phyloP scores from a whole-genome alignment of 2,797 vertebrate species.

The Tauraco hartlaubi region DNA sequence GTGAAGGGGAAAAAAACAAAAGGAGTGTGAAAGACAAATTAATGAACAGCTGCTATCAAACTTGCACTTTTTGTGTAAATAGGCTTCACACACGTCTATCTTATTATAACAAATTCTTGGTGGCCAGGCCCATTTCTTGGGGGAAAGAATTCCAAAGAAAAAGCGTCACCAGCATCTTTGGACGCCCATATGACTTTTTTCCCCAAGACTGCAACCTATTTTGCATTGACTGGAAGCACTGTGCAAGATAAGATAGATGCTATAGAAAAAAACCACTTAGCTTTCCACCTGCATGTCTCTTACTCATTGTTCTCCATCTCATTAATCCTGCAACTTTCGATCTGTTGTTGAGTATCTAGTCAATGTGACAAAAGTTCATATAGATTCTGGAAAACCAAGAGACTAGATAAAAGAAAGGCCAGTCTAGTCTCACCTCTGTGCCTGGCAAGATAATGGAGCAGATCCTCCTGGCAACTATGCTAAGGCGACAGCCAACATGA shows the following conservation, averaged over 20 bases:
- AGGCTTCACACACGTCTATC: not conserved
- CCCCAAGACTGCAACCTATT: not conserved
- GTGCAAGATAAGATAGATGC: not conserved
- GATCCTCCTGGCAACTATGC: too few species aligned
- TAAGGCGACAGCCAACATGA: too few species aligned
- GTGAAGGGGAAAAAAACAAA: not conserved
- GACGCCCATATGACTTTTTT: not conserved
- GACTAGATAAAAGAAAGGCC: not conserved
- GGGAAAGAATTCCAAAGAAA: not conserved
- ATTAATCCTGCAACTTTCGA: not conserved
- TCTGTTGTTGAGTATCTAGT: not conserved
- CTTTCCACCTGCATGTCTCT: not conserved
- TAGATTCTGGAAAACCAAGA: not conserved
- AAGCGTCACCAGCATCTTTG: not conserved
- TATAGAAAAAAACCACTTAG: not conserved
- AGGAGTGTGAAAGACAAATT: not conserved
- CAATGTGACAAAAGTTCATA: not conserved
- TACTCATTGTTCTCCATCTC: not conserved
- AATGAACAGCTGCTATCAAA: not conserved
- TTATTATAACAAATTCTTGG: not conserved
- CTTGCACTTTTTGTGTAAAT: not conserved
- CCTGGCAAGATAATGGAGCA: too few species aligned
- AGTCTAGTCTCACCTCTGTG: too few species aligned
- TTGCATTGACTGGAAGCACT: not conserved
- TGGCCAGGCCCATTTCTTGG: not conserved